These are phyloP conservation scores for Tenrec ecaudatus DNA, from an alignment of 2,113 vertebrate species.

Conservation along the genomic window DNA sequence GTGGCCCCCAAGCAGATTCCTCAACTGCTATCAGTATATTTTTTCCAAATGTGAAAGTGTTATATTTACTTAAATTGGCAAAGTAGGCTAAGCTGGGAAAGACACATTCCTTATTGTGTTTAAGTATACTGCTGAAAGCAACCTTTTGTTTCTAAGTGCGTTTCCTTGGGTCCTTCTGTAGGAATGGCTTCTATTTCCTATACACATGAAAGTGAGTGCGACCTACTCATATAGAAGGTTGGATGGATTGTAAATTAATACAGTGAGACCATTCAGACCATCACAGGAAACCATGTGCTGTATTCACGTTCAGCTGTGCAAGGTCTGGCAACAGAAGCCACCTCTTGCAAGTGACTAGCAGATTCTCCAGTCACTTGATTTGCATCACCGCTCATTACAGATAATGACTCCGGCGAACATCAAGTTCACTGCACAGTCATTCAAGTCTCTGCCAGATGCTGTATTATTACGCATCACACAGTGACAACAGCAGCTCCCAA, in stretches of 20 bases:
- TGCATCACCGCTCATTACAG: constrained; percentile 43
- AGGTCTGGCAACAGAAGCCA: constrained; percentile 25
- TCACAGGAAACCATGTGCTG: constrained; percentile 52
- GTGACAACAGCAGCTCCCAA: constrained; percentile 73
- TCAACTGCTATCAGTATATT: background rate
- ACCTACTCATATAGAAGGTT: background rate
- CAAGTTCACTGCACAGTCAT: constrained; percentile 21
- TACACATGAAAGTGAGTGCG: constrained; percentile 12
- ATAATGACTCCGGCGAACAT: constrained; percentile 49
- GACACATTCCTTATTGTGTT: background rate
- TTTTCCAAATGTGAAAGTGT: constrained; percentile 8
- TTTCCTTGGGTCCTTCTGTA: background rate
- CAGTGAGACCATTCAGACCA: constrained; percentile 41
- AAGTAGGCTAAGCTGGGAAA: constrained; percentile 16
- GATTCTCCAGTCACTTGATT: constrained; percentile 62
- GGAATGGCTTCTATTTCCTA: constrained; percentile 20
- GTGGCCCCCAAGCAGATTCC: too few species aligned
- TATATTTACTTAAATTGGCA: constrained; percentile 3
- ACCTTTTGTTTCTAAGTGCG: background rate
- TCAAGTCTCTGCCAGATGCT: constrained; percentile 74
- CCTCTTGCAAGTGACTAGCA: constrained; percentile 30
- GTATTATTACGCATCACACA: constrained; percentile 69
- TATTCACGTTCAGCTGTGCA: constrained; percentile 28
- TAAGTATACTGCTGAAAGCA: constrained; percentile 26
- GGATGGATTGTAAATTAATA: constrained; percentile 40